These are phyloP conservation scores for Chymomyza fuscimana DNA, from an alignment of 2,888 invertebrate genomes.

Conservation along the genomic window DNA sequence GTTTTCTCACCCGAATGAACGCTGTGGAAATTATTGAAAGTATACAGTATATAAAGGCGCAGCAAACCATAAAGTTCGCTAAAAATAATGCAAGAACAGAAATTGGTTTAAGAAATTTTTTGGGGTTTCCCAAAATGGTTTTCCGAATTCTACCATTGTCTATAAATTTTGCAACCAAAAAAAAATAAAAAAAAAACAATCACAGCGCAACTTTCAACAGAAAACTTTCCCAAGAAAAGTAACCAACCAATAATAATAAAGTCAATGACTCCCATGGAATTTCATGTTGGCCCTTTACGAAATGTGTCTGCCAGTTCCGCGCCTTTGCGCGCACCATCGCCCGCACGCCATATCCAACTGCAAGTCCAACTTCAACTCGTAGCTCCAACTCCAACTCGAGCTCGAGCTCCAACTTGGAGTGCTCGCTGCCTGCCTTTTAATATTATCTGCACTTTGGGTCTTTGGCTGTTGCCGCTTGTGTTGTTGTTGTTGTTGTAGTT, in stretches of 20 bases:
- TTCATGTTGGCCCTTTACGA: conserved; percentile 73
- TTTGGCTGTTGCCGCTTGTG: conserved; percentile 49
- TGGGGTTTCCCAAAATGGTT: no score
- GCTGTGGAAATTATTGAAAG: no score
- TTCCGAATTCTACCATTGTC: no score
- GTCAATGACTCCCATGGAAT: conserved; percentile 78
- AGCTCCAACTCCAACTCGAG: background rate
- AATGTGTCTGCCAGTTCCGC: conserved; percentile 65
- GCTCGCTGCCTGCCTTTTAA: conserved; percentile 62
- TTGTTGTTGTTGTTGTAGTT: conserved; percentile 32
- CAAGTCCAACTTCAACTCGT: conserved; percentile 3
- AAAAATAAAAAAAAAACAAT: background rate
- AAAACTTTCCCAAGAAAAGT: conserved; percentile 73
- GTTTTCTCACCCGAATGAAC: no score
- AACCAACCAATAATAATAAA: conserved; percentile 63
- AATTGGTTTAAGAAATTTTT: no score
- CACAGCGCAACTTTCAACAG: conserved; percentile 62
- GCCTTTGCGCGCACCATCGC: conserved; percentile 46
- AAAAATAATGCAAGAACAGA: no score
- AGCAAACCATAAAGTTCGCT: no score
- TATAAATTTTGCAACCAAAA: background rate
- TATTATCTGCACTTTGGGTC: conserved; percentile 70
- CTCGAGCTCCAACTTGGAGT: conserved; percentile 8
- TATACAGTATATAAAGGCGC: no score
- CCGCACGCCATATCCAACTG: conserved; percentile 19